phyloP scores from a whole-genome alignment of 2,113 vertebrate species.

The Apteryx owenii region DNA sequence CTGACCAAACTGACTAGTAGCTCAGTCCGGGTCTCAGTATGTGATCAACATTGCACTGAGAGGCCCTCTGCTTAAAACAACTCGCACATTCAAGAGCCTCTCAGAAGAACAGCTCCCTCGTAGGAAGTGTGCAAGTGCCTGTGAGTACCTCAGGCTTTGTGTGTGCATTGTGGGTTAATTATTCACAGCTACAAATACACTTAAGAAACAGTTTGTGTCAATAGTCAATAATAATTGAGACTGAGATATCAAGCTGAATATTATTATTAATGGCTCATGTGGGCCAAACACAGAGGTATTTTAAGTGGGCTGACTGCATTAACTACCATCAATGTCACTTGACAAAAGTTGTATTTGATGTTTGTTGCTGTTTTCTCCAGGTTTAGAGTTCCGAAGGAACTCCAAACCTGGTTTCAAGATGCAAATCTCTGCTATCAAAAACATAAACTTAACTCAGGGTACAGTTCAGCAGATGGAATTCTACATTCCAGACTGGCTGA shows the following conservation, averaged over 20 bases:
- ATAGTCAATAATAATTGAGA: not conserved
- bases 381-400: not conserved
- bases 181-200: not conserved
- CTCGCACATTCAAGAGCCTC: not conserved
- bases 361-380: not conserved
- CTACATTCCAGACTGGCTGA: not conserved
- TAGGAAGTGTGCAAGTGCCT: not conserved
- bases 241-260: not conserved
- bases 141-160: not conserved
- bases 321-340: not conserved
- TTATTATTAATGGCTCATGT: not conserved
- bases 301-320: not conserved
- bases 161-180: not conserved
- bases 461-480: not conserved
- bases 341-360: not conserved
- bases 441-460: not conserved
- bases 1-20: not conserved
- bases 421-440: not conserved
- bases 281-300: not conserved
- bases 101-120: not conserved
- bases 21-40: rapidly evolving
- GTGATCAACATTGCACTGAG: not conserved
- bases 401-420: not conserved
- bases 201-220: not conserved
- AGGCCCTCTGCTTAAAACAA: not conserved